These are phyloP conservation scores for Glaucomys volans DNA, from an alignment of 2,113 vertebrate species.

Conservation along the genomic window DNA sequence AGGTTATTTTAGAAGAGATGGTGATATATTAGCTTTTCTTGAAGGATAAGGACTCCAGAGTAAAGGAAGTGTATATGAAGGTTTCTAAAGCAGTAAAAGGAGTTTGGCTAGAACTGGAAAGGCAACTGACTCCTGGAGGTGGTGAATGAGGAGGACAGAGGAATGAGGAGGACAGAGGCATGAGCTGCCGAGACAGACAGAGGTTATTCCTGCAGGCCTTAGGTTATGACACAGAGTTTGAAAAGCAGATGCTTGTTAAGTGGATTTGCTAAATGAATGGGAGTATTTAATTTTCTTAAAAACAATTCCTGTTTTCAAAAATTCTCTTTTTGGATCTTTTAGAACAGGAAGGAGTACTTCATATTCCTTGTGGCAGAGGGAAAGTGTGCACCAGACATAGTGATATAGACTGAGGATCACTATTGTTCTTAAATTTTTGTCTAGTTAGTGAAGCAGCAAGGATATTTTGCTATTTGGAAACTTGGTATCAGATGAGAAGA, in stretches of 20 bases:
- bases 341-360: neutral
- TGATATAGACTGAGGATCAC: neutral
- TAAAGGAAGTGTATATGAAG: neutral
- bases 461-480: slow-evolving; percentile 19
- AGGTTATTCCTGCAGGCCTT: neutral
- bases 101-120: neutral
- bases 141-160: neutral
- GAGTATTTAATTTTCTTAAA: slow-evolving; percentile 32
- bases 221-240: slow-evolving; percentile 6
- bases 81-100: neutral
- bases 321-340: neutral
- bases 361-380: neutral
- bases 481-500: neutral
- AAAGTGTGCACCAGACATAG: slow-evolving; percentile 19
- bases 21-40: neutral
- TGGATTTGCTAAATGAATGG: slow-evolving; percentile 17
- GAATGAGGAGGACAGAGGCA: neutral
- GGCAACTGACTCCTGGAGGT: neutral
- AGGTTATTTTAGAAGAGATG: slow-evolving; percentile 19
- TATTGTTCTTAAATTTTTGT: slow-evolving; percentile 4
- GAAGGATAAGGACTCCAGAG: neutral
- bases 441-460: neutral
- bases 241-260: neutral
- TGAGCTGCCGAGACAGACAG: neutral
- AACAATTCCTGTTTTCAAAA: neutral